A percentile compares a stretch with the other conserved stretches of the same genome.
Evolutionary conservation across 1,140 invertebrate species (phyloP).

Genomic region (Cataglyphis hispanica): DNA sequence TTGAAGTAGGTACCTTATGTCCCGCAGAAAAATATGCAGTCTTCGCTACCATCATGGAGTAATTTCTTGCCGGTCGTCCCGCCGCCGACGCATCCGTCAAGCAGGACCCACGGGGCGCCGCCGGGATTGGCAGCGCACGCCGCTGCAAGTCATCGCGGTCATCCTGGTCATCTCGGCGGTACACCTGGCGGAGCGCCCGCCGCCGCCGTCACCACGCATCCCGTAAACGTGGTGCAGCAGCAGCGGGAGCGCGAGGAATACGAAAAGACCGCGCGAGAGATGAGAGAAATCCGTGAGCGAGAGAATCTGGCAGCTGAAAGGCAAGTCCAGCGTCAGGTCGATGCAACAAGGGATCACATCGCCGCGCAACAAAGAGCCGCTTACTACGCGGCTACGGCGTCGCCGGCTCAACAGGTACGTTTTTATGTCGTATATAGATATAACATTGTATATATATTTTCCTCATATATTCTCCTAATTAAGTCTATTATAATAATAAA

Average conservation of each 20-base stretch:
- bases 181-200: conserved; percentile 67
- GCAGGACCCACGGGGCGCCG: conserved; percentile 77
- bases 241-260: conserved; percentile 75
- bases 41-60: conserved; percentile 84
- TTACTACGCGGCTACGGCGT: conserved; percentile 81
- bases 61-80: conserved; percentile 81
- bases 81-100: conserved; percentile 74
- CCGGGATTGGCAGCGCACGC: conserved; percentile 71
- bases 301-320: conserved; percentile 78
- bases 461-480: no score
- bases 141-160: conserved; percentile 76
- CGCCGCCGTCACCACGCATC: conserved; percentile 78
- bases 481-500: background rate
- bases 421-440: no score
- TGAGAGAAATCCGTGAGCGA: conserved; percentile 76
- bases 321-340: conserved; percentile 80
- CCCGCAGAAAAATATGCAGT: conserved; percentile 84
- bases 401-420: conserved; percentile 82
- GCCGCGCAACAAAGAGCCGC: conserved; percentile 79
- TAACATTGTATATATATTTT: no score
- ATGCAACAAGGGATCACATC: conserved; percentile 80
- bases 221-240: conserved; percentile 78
- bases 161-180: conserved; percentile 74
- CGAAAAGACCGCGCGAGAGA: conserved; percentile 73
- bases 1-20: conserved; percentile 85